Conservation (phyloP, 1,140 invertebrate genomes). For the Thaumatotibia leucotreta region DNA sequence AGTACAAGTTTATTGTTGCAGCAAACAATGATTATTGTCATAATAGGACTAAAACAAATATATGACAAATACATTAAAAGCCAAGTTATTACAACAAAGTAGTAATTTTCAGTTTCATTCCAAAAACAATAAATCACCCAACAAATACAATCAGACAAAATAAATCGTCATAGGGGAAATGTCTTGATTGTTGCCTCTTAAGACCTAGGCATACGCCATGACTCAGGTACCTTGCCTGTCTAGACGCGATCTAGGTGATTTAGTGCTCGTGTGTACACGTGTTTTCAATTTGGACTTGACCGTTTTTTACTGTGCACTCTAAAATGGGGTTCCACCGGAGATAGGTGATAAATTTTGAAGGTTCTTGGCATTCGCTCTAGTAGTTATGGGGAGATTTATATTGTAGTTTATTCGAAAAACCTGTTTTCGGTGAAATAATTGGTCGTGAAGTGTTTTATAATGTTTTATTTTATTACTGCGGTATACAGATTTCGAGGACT, state of each 20-base stretch:
- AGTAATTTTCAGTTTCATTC: neutral
- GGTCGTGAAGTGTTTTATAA: neutral
- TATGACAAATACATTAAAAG: neutral
- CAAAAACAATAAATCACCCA: neutral
- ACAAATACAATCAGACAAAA: neutral
- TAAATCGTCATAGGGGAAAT: slow-evolving; percentile 8
- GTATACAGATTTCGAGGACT: no score
- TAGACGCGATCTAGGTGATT: slow-evolving; percentile 40
- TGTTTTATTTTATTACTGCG: neutral
- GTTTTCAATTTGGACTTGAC: slow-evolving; percentile 33
- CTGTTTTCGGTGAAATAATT: neutral
- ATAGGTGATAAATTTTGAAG: slow-evolving; percentile 10
- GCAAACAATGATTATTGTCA: no score
- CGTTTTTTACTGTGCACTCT: slow-evolving; percentile 12
- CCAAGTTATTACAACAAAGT: neutral
- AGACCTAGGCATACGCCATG: slow-evolving; percentile 24
- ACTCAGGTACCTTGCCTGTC: slow-evolving; percentile 48
- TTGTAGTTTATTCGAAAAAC: neutral
- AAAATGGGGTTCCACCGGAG: neutral
- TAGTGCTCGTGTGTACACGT: slow-evolving; percentile 36
- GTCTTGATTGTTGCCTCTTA: slow-evolving; percentile 9
- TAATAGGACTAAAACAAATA: neutral
- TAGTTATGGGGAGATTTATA: neutral
- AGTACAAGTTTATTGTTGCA: no score
- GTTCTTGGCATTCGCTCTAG: neutral